phyloP scores from a whole-genome alignment of 2,797 vertebrate species.

The Tapera naevia region DNA sequence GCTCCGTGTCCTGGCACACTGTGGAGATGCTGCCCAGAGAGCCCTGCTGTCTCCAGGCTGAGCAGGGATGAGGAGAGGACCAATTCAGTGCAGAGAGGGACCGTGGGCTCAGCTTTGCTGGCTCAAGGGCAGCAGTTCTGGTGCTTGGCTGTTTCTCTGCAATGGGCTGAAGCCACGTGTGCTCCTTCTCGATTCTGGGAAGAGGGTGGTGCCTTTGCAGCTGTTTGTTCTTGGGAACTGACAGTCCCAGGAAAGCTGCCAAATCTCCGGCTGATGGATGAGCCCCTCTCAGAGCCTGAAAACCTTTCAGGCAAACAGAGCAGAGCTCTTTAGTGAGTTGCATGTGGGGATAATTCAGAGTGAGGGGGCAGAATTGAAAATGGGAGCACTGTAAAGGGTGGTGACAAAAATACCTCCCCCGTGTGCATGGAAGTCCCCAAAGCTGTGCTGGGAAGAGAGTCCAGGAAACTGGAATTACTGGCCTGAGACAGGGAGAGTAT shows the following conservation, averaged over 20 bases:
- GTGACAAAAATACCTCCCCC: neutral
- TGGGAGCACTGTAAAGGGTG: neutral
- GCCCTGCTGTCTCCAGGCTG: rapidly evolving
- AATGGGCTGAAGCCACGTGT: neutral
- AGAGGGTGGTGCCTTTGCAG: neutral
- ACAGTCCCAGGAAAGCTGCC: slow-evolving; percentile 59
- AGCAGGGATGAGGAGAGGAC: neutral
- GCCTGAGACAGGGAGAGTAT: neutral
- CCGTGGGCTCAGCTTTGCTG: neutral
- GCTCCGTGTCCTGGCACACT: rapidly evolving
- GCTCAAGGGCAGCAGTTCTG: neutral
- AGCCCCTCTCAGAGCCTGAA: slow-evolving; percentile 18
- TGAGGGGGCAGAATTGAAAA: neutral
- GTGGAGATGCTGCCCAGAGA: neutral
- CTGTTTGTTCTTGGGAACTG: slow-evolving; percentile 37
- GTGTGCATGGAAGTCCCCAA: neutral
- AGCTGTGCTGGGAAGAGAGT: neutral
- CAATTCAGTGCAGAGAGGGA: rapidly evolving
- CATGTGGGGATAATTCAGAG: neutral
- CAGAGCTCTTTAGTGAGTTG: neutral
- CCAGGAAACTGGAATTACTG: neutral
- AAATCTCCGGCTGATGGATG: slow-evolving; percentile 24
- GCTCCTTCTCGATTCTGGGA: neutral
- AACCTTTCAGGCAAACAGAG: neutral
- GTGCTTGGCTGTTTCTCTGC: neutral